A percentile compares a stretch with the other conserved stretches of the same genome.
These are phyloP conservation scores for Cygnus olor DNA, from an alignment of 2,797 vertebrate species.

Conservation along the genomic window DNA sequence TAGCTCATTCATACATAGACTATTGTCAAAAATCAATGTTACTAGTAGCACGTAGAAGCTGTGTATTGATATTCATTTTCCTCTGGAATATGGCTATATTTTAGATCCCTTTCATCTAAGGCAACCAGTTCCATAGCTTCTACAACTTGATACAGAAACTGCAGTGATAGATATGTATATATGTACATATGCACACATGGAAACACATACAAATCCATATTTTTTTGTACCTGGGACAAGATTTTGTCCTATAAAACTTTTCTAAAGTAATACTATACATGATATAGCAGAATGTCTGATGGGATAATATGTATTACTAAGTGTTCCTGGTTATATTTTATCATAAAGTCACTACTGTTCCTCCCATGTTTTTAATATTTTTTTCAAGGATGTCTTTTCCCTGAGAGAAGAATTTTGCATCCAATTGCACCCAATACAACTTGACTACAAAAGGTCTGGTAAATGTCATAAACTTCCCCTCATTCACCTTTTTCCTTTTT, in stretches of 20 bases:
- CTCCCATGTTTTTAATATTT: neutral
- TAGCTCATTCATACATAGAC: neutral
- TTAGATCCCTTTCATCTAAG: slow-evolving; percentile 11
- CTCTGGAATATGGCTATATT: slow-evolving; percentile 6
- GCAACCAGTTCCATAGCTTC: neutral
- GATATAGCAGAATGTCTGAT: neutral
- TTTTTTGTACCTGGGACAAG: neutral
- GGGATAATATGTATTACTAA: neutral
- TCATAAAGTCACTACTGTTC: neutral
- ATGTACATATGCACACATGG: neutral
- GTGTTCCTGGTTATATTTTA: neutral
- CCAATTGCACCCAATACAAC: neutral
- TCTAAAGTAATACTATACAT: neutral
- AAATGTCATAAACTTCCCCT: slow-evolving; percentile 23
- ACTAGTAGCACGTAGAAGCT: neutral
- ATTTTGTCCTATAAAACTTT: neutral
- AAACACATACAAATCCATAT: neutral
- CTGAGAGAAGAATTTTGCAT: neutral
- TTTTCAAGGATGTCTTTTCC: neutral
- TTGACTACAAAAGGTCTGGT: neutral
- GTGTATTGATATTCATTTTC: slow-evolving; percentile 37
- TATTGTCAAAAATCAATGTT: slow-evolving; percentile 49
- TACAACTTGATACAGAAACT: neutral
- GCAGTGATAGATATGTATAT: neutral
- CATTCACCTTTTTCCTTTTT: neutral